These are phyloP conservation scores for Triplophysa tibetana DNA, from an alignment of 2,113 vertebrate species.

Conservation along the genomic window DNA sequence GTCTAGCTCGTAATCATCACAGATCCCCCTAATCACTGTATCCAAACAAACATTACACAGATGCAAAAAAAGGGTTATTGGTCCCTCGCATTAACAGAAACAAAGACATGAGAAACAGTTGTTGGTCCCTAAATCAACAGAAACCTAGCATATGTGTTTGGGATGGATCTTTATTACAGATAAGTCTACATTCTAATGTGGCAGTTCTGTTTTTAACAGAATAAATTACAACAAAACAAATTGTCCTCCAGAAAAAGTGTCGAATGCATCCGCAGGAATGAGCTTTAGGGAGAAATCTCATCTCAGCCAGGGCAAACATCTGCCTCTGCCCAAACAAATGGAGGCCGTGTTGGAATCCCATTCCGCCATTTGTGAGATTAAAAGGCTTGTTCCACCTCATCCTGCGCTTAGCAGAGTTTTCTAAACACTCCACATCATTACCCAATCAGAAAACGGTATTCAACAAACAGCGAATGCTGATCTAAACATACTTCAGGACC, in stretches of 20 bases:
- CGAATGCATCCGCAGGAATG: conserved; percentile 34
- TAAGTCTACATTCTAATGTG: neutral
- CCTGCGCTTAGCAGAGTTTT: conserved; percentile 37
- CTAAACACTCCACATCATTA: conserved; percentile 41
- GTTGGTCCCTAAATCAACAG: neutral
- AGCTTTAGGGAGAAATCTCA: conserved; percentile 36
- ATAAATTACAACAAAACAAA: conserved; percentile 1
- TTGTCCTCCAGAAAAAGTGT: conserved; percentile 17
- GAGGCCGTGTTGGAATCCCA: conserved; percentile 20
- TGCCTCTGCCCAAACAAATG: conserved; percentile 48
- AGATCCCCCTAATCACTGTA: conserved; percentile 91
- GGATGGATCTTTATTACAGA: conserved; percentile 27
- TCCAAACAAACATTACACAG: conserved; percentile 16
- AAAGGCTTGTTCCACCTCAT: conserved; percentile 39
- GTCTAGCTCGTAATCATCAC: conserved; percentile 91
- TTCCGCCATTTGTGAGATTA: conserved; percentile 36
- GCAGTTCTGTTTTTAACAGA: conserved; percentile 15
- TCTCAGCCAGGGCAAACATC: conserved; percentile 41
- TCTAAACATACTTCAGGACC: conserved; percentile 3
- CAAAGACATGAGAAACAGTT: neutral
- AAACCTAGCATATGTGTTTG: conserved; percentile 44
- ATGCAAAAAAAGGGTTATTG: neutral
- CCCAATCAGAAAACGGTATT: conserved; percentile 24
- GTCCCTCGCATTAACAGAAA: neutral
- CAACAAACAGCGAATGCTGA: conserved; percentile 42